A percentile compares a stretch with the other conserved stretches of the same genome.
Evolutionary conservation across 1,140 invertebrate species (phyloP).

Genomic region (Carposina sasakii): DNA sequence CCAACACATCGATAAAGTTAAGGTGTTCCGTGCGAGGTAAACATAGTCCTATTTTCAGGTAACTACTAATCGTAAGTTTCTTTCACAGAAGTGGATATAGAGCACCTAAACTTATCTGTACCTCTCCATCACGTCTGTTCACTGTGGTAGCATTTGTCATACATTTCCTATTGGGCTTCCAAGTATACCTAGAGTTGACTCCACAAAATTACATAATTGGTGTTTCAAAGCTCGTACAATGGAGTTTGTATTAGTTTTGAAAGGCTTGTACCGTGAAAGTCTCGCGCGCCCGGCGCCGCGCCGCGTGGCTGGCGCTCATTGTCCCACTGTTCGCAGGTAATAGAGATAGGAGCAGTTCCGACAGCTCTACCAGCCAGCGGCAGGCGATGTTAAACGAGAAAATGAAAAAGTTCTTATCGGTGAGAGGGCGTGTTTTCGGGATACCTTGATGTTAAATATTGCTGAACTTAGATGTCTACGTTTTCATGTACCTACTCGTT

Average conservation of each 20-base stretch:
- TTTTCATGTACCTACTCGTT: slow-evolving; percentile 46
- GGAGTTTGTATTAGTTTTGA: slow-evolving; percentile 24
- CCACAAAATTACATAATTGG: too few relatives aligned
- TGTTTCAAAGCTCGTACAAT: slow-evolving; percentile 24
- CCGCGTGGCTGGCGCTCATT: slow-evolving; percentile 20
- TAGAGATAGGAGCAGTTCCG: slow-evolving; percentile 76
- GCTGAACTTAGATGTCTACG: slow-evolving; percentile 61
- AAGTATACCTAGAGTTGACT: too few relatives aligned
- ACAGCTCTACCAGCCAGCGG: slow-evolving; percentile 78
- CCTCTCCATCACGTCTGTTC: slow-evolving; percentile 48
- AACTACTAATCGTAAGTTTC: slow-evolving; percentile 29
- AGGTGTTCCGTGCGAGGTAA: slow-evolving; percentile 71
- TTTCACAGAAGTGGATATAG: slow-evolving; percentile 43
- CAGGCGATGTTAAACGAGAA: slow-evolving; percentile 92
- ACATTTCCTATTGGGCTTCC: too few relatives aligned
- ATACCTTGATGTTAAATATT: slow-evolving; percentile 62
- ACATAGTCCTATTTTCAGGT: slow-evolving; percentile 26
- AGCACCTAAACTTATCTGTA: slow-evolving; percentile 57
- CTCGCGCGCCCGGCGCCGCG: background rate
- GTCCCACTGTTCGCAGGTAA: slow-evolving; percentile 59
- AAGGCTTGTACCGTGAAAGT: slow-evolving; percentile 9
- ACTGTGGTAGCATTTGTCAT: too few relatives aligned
- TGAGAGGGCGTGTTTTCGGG: slow-evolving; percentile 75
- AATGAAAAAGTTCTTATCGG: slow-evolving; percentile 95
- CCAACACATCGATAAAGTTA: slow-evolving; percentile 55